Percentiles rank a stretch among this genome's conserved stretches.
Evolutionary conservation across 2,113 vertebrate species (phyloP).

Genomic region (Columbina picui): DNA sequence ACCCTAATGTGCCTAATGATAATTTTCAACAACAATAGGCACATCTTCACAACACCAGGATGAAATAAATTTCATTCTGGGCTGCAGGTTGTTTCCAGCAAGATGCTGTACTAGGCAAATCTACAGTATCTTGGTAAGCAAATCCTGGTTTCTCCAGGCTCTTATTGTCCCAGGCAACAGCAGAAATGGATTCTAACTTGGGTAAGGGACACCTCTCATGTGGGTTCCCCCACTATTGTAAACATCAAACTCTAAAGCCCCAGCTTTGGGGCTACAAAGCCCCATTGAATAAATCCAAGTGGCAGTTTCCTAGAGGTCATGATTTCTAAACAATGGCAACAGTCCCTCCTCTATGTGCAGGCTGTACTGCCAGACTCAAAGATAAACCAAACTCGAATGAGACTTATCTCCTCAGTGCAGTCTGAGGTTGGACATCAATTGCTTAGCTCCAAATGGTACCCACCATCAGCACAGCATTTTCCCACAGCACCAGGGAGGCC

Average conservation of each 20-base stretch:
- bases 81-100: neutral
- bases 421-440: neutral
- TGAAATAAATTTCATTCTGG: neutral
- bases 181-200: neutral
- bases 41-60: neutral
- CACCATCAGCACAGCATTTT: neutral
- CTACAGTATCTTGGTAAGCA: neutral
- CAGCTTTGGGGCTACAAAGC: neutral
- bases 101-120: neutral
- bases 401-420: neutral
- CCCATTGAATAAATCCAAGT: neutral
- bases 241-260: neutral
- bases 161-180: neutral
- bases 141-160: neutral
- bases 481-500: neutral
- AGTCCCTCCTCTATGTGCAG: neutral
- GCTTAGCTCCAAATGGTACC: neutral
- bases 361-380: neutral
- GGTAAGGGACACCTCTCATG: neutral
- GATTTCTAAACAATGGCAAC: neutral
- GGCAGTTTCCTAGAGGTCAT: neutral
- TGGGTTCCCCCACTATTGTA: neutral
- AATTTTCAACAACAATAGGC: neutral
- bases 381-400: neutral
- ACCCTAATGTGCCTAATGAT: neutral